phyloP scores from a whole-genome alignment of 2,113 vertebrate genomes.

The Motacilla alba region DNA sequence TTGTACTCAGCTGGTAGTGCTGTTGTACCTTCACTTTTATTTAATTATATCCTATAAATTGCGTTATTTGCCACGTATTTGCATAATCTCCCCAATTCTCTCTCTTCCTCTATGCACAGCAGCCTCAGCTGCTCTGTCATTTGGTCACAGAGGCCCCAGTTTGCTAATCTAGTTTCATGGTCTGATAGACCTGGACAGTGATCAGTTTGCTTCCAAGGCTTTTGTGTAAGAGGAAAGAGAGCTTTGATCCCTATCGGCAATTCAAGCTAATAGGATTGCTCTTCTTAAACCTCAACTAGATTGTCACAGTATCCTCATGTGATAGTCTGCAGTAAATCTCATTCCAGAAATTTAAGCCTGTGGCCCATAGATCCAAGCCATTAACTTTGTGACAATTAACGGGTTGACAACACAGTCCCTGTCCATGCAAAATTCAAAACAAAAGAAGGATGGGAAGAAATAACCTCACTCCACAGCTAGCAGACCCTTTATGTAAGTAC shows the following conservation, averaged over 20 bases:
- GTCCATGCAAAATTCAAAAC: neutral
- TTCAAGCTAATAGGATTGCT: slow-evolving; percentile 6
- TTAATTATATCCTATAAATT: slow-evolving; percentile 19
- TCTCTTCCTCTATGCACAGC: neutral
- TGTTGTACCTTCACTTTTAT: neutral
- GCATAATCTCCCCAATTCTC: neutral
- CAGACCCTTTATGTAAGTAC: neutral
- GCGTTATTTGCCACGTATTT: slow-evolving; percentile 27
- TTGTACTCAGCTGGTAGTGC: neutral
- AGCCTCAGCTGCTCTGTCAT: slow-evolving; percentile 8
- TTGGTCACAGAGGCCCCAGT: slow-evolving; percentile 11
- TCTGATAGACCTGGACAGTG: slow-evolving; percentile 45
- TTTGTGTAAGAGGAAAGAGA: neutral
- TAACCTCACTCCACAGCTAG: neutral
- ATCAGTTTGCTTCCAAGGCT: slow-evolving; percentile 33
- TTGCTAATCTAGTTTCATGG: slow-evolving; percentile 52
- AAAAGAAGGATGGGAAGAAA: neutral
- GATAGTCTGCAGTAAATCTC: slow-evolving; percentile 6
- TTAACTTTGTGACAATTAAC: neutral
- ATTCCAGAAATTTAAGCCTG: neutral
- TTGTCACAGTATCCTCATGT: slow-evolving; percentile 41
- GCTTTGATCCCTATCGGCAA: neutral
- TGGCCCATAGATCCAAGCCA: neutral
- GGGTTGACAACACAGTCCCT: neutral
- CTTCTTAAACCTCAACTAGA: neutral